These are phyloP conservation scores for Falco biarmicus DNA, from an alignment of 2,797 vertebrate species.

Conservation along the genomic window DNA sequence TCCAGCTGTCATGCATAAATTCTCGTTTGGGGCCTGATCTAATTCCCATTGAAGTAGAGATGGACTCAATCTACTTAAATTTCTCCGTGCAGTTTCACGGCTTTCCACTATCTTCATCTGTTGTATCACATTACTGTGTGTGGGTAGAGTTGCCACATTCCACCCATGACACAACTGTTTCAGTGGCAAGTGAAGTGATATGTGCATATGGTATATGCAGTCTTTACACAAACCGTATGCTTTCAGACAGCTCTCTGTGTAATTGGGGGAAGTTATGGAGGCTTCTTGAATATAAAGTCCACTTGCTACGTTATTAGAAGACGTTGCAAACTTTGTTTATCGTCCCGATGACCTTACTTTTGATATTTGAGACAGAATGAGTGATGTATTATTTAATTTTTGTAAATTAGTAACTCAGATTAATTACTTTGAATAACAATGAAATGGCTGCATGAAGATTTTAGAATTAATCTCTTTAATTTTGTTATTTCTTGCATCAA, in stretches of 20 bases:
- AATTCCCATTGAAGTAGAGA: conserved; percentile 54
- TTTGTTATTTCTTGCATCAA: background rate
- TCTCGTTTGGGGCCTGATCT: conserved; percentile 50
- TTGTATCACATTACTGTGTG: conserved; percentile 65
- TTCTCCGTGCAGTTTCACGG: conserved; percentile 58
- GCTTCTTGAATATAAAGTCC: background rate
- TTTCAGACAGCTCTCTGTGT: conserved; percentile 20
- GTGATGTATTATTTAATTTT: background rate
- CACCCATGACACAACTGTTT: conserved; percentile 69
- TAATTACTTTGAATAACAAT: background rate
- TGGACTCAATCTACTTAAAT: conserved; percentile 66
- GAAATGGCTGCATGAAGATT: background rate
- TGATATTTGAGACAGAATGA: background rate
- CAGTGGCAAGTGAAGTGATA: conserved; percentile 61
- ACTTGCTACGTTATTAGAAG: background rate
- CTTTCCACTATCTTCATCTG: conserved; percentile 68
- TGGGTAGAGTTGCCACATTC: conserved; percentile 72
- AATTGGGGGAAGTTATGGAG: background rate
- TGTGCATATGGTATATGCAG: conserved; percentile 52
- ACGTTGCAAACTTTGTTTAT: background rate
- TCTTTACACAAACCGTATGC: conserved; percentile 63
- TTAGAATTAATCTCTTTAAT: background rate
- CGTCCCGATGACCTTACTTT: background rate
- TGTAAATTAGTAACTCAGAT: background rate
- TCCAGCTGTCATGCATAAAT: conserved; percentile 62